Percentiles rank a stretch among this genome's conserved stretches.
These are phyloP conservation scores for Anneissia japonica DNA, from an alignment of 35 echinoderm and acorn worm species.

Conservation along the genomic window DNA sequence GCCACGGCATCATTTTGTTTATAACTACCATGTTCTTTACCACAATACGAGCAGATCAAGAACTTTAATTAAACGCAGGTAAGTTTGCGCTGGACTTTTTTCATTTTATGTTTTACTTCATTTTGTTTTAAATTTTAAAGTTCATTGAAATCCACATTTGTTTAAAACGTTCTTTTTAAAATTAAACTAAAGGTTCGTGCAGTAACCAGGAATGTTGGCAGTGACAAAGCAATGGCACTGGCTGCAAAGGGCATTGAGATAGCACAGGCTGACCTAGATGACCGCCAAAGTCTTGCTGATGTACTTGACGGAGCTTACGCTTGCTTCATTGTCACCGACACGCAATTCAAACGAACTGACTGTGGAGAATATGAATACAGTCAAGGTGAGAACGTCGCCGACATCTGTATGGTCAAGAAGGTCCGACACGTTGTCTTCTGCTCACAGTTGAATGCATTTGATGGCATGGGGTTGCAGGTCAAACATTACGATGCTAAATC, in stretches of 20 bases:
- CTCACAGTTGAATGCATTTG: conserved; percentile 41
- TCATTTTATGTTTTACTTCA: too few relatives aligned
- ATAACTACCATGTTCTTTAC: too few relatives aligned
- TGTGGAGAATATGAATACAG: conserved; percentile 48
- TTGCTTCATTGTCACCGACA: conserved; percentile 67
- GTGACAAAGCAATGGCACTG: not conserved
- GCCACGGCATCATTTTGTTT: too few relatives aligned
- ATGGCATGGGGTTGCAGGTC: conserved; percentile 47
- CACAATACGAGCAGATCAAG: too few relatives aligned
- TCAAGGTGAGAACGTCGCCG: conserved; percentile 59
- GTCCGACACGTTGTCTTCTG: conserved; percentile 69
- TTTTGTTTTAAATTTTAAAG: too few relatives aligned
- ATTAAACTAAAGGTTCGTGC: conserved; percentile 59
- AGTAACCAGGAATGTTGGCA: conserved; percentile 27
- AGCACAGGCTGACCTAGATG: conserved; percentile 47
- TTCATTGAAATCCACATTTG: too few relatives aligned
- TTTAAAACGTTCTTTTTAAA: too few relatives aligned
- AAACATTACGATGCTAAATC: conserved; percentile 73
- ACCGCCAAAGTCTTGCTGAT: conserved; percentile 50
- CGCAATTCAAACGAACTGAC: conserved; percentile 31
- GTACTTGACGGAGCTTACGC: conserved; percentile 57
- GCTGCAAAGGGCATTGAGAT: conserved; percentile 25
- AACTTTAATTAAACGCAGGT: too few relatives aligned
- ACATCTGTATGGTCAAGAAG: conserved; percentile 61
- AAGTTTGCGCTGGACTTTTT: too few relatives aligned